These are phyloP conservation scores for Eupithecia insigniata DNA, from an alignment of 2,888 invertebrate species.

Conservation along the genomic window DNA sequence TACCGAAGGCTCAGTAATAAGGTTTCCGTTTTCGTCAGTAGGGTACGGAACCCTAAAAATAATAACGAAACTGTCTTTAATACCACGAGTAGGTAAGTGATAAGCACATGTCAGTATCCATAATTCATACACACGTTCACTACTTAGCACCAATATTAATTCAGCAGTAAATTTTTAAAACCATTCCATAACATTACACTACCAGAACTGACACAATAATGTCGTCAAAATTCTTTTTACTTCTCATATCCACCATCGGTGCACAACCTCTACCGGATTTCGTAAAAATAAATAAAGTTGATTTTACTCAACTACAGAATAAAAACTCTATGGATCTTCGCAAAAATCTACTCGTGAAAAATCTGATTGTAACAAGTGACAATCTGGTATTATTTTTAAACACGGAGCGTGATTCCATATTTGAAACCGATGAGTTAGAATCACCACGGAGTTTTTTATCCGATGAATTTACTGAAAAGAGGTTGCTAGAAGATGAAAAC, in stretches of 20 bases:
- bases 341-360: constrained; percentile 49
- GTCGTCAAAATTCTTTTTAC: constrained; percentile 25
- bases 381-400: constrained; percentile 50
- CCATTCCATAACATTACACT: constrained; percentile 12
- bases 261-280: constrained; percentile 33
- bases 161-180: not conserved
- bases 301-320: constrained; percentile 31
- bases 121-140: not conserved
- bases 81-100: not conserved
- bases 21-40: too few relatives aligned
- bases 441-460: not conserved
- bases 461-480: constrained; percentile 9
- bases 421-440: not conserved
- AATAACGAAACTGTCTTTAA: not conserved
- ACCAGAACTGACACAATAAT: constrained; percentile 22
- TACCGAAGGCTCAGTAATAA: too few relatives aligned
- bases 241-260: constrained; percentile 24
- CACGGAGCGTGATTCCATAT: constrained; percentile 38
- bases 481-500: constrained; percentile 33
- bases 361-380: constrained; percentile 52
- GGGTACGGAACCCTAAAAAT: too few relatives aligned
- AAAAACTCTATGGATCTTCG: constrained; percentile 40
- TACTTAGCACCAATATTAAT: constrained; percentile 5
- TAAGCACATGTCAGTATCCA: not conserved
- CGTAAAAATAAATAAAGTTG: constrained; percentile 44